Conservation (phyloP, 2,888 invertebrate species). For the Unio delphinus region DNA sequence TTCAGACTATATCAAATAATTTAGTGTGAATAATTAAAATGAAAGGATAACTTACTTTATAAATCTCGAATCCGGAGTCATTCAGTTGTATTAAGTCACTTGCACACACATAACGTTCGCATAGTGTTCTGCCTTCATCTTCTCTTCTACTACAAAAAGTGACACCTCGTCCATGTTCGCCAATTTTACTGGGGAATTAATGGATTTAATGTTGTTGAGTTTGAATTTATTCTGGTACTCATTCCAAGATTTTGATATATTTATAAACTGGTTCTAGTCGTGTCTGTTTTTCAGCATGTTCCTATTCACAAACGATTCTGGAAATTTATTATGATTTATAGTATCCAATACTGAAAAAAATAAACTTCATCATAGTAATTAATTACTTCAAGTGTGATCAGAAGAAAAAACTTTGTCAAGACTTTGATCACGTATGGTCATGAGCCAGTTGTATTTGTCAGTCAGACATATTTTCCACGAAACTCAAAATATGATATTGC, state of each 20-base stretch:
- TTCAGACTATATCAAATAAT: no score
- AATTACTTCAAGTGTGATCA: no score
- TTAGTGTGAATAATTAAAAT: not conserved
- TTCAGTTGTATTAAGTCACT: conserved; percentile 56
- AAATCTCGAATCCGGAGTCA: conserved; percentile 57
- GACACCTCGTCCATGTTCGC: conserved; percentile 50
- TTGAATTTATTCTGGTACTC: conserved; percentile 36
- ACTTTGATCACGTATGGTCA: no score
- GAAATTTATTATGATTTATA: no score
- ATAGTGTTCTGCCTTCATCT: conserved; percentile 32
- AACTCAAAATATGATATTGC: no score
- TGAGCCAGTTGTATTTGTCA: no score
- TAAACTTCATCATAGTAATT: no score
- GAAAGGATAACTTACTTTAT: conserved; percentile 35
- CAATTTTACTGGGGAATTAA: conserved; percentile 38
- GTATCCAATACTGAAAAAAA: no score
- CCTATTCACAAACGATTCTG: no score
- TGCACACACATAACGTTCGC: conserved; percentile 43
- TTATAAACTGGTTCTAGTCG: not conserved
- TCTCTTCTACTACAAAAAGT: conserved; percentile 38
- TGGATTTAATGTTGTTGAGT: conserved; percentile 41
- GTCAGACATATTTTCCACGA: no score
- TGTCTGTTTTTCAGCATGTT: no score
- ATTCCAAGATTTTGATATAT: conserved; percentile 14
- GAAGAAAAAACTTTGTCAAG: no score